These are phyloP conservation scores for Xenopus petersii DNA, from an alignment of 2,797 vertebrate genomes.

Conservation along the genomic window DNA sequence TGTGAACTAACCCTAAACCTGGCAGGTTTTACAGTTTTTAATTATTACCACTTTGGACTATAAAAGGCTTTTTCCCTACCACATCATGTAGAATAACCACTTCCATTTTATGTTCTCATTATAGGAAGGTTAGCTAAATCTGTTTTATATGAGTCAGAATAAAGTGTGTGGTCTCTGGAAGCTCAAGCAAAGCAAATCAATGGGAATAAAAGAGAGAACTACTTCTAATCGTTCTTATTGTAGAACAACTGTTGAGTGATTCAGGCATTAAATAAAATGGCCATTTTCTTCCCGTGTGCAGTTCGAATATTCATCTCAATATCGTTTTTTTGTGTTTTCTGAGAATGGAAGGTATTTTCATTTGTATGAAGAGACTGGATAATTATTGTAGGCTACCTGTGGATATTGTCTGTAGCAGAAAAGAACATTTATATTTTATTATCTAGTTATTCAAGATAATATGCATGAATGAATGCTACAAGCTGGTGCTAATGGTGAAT, in stretches of 20 bases:
- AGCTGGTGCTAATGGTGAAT: conserved; percentile 33
- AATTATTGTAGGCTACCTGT: conserved; percentile 38
- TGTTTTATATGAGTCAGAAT: neutral
- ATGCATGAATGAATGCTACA: conserved; percentile 36
- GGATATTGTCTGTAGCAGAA: conserved; percentile 29
- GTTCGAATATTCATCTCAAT: too few species aligned
- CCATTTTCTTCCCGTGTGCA: too few species aligned
- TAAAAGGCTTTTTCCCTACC: conserved; percentile 4
- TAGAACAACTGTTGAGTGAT: too few species aligned
- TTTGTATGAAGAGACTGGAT: conserved; percentile 4
- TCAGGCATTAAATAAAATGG: too few species aligned
- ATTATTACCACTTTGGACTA: conserved; percentile 18
- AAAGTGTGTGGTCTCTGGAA: neutral
- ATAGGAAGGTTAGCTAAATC: neutral
- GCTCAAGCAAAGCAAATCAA: neutral
- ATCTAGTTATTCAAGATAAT: conserved; percentile 33
- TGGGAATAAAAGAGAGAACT: neutral
- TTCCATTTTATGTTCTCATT: conserved; percentile 3
- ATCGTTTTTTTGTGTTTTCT: too few species aligned
- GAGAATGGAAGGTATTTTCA: too few species aligned
- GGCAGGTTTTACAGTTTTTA: conserved; percentile 19
- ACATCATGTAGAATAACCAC: neutral
- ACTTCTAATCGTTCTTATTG: too few species aligned
- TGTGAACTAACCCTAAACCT: neutral
- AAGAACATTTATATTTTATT: conserved; percentile 33